Evolutionary conservation across 2,113 vertebrate genomes (phyloP).

Genomic region (Petaurus breviceps): DNA sequence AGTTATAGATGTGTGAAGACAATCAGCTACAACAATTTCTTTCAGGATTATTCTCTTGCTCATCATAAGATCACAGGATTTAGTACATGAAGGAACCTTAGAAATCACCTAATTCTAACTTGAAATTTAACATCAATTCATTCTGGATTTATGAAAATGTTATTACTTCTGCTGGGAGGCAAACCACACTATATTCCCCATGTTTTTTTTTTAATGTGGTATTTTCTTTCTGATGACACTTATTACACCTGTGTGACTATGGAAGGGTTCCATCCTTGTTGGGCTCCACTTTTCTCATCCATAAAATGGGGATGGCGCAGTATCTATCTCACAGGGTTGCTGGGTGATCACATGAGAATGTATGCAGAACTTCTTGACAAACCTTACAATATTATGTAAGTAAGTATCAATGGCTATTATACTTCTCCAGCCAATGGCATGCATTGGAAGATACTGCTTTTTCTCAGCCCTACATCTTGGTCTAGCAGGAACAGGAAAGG

Average conservation of each 20-base stretch:
- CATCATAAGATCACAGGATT: not conserved
- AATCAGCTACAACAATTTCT: not conserved
- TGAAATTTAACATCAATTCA: slow-evolving; percentile 23
- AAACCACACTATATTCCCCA: not conserved
- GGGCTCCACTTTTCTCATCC: not conserved
- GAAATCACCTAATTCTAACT: not conserved
- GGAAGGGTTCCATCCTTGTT: not conserved
- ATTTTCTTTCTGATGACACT: not conserved
- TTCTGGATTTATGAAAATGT: slow-evolving; percentile 27
- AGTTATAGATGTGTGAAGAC: not conserved
- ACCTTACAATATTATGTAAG: not conserved
- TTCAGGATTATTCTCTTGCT: not conserved
- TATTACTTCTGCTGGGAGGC: not conserved
- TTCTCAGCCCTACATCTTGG: slow-evolving; percentile 32
- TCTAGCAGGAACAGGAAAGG: slow-evolving; percentile 46
- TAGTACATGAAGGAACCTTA: not conserved
- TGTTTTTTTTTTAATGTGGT: not conserved
- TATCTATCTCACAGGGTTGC: not conserved
- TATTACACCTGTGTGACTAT: not conserved
- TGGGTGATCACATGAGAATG: not conserved
- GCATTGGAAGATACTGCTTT: not conserved
- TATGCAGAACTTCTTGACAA: not conserved
- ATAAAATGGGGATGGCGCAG: not conserved
- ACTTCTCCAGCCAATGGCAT: not conserved
- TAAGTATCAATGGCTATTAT: not conserved